These are phyloP conservation scores for Lontra canadensis DNA, from an alignment of 2,113 vertebrate genomes.

Conservation along the genomic window DNA sequence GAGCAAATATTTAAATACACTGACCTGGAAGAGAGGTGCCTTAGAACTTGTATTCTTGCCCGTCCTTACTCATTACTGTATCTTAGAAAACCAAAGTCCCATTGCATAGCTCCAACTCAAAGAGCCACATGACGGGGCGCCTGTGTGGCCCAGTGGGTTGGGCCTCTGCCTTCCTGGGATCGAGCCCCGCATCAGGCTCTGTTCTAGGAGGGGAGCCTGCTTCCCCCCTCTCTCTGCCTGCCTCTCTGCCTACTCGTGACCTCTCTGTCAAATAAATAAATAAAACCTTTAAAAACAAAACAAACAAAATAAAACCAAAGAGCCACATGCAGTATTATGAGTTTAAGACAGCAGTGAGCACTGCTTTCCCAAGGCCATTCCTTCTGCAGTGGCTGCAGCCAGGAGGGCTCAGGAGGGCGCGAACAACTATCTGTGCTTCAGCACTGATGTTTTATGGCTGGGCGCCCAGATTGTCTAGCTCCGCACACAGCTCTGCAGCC, in stretches of 20 bases:
- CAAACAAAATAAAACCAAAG: background rate
- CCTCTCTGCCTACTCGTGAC: too few species aligned
- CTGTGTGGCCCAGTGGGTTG: too few species aligned
- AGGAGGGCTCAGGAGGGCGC: conserved; percentile 83
- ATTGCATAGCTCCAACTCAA: conserved; percentile 33
- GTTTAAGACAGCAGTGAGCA: conserved; percentile 55
- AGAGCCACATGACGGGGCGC: background rate
- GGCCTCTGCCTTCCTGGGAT: too few species aligned
- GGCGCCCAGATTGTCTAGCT: conserved; percentile 89
- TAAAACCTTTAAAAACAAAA: too few species aligned
- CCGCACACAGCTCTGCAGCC: conserved; percentile 83
- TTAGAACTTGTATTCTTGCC: background rate
- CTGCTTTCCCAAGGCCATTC: conserved; percentile 78
- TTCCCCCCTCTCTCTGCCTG: too few species aligned
- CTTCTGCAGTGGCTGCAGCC: conserved; percentile 83
- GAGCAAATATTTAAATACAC: background rate
- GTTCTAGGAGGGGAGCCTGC: too few species aligned
- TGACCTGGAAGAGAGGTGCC: background rate
- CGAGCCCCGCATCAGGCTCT: too few species aligned
- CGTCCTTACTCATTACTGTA: background rate
- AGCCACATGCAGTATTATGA: conserved; percentile 59
- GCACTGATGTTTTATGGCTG: conserved; percentile 91
- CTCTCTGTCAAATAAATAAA: too few species aligned
- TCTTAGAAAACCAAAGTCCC: conserved; percentile 43
- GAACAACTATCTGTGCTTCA: conserved; percentile 85